phyloP scores from a whole-genome alignment of 2,888 invertebrate genomes.

The Protophormia terraenovae region DNA sequence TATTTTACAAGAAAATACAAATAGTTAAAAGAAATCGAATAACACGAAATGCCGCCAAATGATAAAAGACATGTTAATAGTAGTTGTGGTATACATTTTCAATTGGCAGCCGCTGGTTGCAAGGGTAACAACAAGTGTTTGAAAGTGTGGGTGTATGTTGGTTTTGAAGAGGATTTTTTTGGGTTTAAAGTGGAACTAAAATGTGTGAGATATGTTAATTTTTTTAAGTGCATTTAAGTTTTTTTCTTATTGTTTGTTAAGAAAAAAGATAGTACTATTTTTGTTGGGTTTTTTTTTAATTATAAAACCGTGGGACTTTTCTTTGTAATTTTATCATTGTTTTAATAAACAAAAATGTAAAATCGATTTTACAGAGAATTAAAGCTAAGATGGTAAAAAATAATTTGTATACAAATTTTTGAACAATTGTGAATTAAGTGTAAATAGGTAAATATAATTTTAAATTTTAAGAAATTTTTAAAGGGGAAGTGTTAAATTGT shows the following conservation, averaged over 20 bases:
- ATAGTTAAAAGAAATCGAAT: neutral
- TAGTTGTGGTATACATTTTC: constrained; percentile 18
- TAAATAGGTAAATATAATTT: too few relatives aligned
- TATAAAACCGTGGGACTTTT: constrained; percentile 9
- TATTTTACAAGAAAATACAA: constrained; percentile 30
- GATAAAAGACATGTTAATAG: constrained; percentile 49
- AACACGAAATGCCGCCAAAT: constrained; percentile 35
- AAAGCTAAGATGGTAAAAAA: neutral
- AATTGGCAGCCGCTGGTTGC: neutral
- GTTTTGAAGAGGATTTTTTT: constrained; percentile 13
- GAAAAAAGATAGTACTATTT: neutral
- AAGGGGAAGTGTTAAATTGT: too few relatives aligned
- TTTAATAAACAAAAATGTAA: neutral
- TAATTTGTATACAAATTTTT: too few relatives aligned
- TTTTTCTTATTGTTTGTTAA: neutral
- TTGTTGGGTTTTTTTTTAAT: neutral
- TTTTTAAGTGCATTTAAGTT: constrained; percentile 35
- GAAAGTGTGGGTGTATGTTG: neutral
- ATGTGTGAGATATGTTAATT: constrained; percentile 27
- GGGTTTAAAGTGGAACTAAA: neutral
- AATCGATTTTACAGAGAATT: neutral
- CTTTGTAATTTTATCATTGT: neutral
- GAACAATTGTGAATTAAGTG: too few relatives aligned
- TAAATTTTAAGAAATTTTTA: too few relatives aligned
- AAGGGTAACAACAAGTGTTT: constrained; percentile 25